Evolutionary conservation across 2,888 invertebrate species (phyloP).

Genomic region (Hesperia comma): DNA sequence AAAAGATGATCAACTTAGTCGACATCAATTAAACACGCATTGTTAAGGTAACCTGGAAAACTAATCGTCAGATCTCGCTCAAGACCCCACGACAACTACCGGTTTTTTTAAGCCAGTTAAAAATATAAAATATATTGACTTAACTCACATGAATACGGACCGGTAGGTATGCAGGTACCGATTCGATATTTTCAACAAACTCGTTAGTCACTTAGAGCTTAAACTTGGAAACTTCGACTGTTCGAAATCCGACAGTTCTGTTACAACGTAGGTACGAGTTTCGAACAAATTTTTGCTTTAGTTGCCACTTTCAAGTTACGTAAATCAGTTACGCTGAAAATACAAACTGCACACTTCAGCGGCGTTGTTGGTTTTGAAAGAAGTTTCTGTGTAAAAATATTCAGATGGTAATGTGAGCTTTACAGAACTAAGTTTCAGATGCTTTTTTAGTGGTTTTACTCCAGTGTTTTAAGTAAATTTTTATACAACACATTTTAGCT

Average conservation of each 20-base stretch:
- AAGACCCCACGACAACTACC: too few species aligned
- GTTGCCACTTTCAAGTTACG: constrained; percentile 3
- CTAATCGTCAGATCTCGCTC: too few species aligned
- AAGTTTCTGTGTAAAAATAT: constrained; percentile 3
- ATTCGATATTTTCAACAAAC: not conserved
- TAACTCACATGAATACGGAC: too few species aligned
- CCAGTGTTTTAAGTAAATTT: too few species aligned
- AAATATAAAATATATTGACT: too few species aligned
- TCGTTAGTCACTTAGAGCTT: not conserved
- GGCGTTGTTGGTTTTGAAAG: not conserved
- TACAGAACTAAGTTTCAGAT: not conserved
- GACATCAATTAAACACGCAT: too few species aligned
- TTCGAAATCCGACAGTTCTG: not conserved
- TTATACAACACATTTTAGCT: too few species aligned
- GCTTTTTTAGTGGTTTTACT: too few species aligned
- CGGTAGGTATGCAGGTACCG: not conserved
- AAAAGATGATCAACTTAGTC: too few species aligned
- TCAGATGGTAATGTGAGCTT: not conserved
- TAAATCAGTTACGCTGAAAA: not conserved
- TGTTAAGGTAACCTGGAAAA: too few species aligned
- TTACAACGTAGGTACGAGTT: constrained; percentile 3
- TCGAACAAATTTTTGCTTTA: constrained; percentile 3
- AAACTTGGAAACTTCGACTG: not conserved
- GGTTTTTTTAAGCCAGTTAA: too few species aligned
- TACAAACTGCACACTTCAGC: not conserved